These are phyloP conservation scores for Watsonalla binaria DNA, from an alignment of 2,888 invertebrate genomes.

Conservation along the genomic window DNA sequence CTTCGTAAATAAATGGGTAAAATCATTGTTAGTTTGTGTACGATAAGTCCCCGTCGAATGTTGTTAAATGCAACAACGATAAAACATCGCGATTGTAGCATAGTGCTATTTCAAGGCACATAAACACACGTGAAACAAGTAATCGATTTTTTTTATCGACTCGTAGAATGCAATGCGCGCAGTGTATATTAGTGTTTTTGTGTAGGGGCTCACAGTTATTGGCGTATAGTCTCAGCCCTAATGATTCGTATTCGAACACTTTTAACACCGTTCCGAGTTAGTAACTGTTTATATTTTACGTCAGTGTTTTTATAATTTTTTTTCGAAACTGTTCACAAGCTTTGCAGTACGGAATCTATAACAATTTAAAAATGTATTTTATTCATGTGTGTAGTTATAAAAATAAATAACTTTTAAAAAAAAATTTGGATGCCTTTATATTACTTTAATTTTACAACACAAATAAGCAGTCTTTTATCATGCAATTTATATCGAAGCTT, in stretches of 20 bases:
- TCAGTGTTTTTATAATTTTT: too few relatives aligned
- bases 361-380: too few relatives aligned
- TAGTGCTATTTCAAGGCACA: not conserved
- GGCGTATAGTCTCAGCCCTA: not conserved
- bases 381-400: too few relatives aligned
- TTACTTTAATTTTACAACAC: too few relatives aligned
- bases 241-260: not conserved
- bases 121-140: not conserved
- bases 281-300: not conserved
- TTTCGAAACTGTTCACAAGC: too few relatives aligned
- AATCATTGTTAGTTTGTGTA: too few relatives aligned
- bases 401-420: too few relatives aligned
- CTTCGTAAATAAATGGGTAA: too few relatives aligned
- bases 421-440: too few relatives aligned
- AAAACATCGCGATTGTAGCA: not conserved
- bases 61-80: not conserved
- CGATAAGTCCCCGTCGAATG: not conserved
- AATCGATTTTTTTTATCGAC: conserved; percentile 1
- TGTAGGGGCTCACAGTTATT: not conserved
- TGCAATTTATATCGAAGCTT: too few relatives aligned
- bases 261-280: not conserved
- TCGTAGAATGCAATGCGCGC: not conserved
- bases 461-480: too few relatives aligned
- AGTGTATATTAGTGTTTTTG: not conserved
- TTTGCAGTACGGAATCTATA: too few relatives aligned